phyloP scores from a whole-genome alignment of 1,140 invertebrate species.

The Drosophila azteca region DNA sequence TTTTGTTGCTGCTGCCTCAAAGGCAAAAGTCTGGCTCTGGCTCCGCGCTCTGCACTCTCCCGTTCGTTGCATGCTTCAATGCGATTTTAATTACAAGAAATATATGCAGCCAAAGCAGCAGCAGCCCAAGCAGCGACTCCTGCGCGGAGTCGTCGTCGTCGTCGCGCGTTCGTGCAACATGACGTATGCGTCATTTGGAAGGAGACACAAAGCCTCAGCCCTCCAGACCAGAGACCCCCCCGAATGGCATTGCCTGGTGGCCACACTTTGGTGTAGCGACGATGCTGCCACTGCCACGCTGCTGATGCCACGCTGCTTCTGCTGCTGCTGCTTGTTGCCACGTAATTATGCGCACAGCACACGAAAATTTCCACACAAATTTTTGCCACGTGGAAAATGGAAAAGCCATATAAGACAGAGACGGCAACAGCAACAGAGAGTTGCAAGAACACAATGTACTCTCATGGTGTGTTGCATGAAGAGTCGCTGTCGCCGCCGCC shows the following conservation, averaged over 20 bases:
- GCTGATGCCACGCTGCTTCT: constrained; percentile 11
- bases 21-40: constrained; percentile 66
- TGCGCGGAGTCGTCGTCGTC: constrained; percentile 63
- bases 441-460: no score
- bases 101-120: constrained; percentile 59
- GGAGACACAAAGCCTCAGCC: constrained; percentile 3
- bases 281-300: not conserved
- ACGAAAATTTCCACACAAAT: constrained; percentile 61
- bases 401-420: constrained; percentile 3
- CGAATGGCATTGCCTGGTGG: constrained; percentile 48
- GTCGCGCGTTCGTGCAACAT: constrained; percentile 60
- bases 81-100: constrained; percentile 82
- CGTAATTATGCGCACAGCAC: constrained; percentile 76
- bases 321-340: constrained; percentile 44
- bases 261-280: constrained; percentile 63
- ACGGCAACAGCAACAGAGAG: no score
- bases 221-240: not conserved
- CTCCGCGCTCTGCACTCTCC: constrained; percentile 10
- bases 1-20: constrained; percentile 65
- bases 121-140: constrained; percentile 26
- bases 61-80: constrained; percentile 64
- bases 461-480: constrained; percentile 17
- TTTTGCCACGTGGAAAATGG: constrained; percentile 61
- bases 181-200: constrained; percentile 70
- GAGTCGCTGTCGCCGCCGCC: constrained; percentile 6